Evolutionary conservation across 2,797 vertebrate species (phyloP), one percentile per base, ranked within the genome.

Genomic region (Lophura swinhoii): DNA sequence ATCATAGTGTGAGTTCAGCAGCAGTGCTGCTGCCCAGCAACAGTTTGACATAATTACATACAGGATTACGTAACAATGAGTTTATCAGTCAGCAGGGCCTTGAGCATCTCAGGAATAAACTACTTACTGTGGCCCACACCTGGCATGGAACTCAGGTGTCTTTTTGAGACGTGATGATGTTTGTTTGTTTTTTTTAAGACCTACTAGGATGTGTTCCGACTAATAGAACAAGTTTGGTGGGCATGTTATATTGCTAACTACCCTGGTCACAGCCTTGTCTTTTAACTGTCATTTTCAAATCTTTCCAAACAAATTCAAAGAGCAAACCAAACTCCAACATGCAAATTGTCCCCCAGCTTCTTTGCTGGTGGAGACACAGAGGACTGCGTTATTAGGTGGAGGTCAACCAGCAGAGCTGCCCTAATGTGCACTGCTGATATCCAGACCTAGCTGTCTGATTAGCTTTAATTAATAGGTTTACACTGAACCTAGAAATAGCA

Each of bases 61-160:
- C n/a, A 35, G 28, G 35, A 75, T 37, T 4, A 29, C 0, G 0
- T 20, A 37, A 48, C 9, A 69, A 44, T 35, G 9, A 84, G 46
- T 4, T 88, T 60, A 66, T 55, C 20, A 41, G n/a, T 49, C 73
- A 59, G 39, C n/a, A 75, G 67, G 41, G 7, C 56, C 23, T n/a
- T 63, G 56, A 80, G 41, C 14, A 60, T 6, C 5, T 68, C 56
- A 67, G 48, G 29, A 55, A 88, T n/a, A 84, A 81, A 66, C 59
- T 68, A 44, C 14, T 60, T 75, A n/a, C 70, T 8, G 37, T 26
- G 24, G 22, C n/a, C 39, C n/a, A 33, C 20, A 48, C 2, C n/a
- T 13, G 2, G 11, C 53, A 18, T 66, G 26, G n/a, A 37, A 44
- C 44, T 63, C 22, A 4, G 15, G 26, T 41, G 14, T 75, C 14